Evolutionary conservation across 2,113 vertebrate species (phyloP).

Genomic region (Haliaeetus leucogaster): DNA sequence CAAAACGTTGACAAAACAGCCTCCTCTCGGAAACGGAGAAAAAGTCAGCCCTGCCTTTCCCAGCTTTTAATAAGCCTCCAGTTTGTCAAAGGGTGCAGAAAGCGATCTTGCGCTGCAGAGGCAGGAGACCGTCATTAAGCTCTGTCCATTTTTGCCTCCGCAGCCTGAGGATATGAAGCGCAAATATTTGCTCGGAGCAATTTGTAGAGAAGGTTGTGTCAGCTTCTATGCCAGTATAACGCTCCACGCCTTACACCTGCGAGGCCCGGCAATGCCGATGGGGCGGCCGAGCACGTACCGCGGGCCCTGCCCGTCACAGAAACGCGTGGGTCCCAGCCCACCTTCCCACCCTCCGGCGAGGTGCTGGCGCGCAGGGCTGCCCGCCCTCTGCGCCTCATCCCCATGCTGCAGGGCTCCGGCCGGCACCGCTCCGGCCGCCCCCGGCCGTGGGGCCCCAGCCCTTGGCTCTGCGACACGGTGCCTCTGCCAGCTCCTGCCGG

Average conservation of each 20-base stretch:
- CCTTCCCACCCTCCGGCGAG: not conserved
- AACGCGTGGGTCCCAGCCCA: too few species aligned
- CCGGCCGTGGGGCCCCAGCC: not conserved
- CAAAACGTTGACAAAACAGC: slow-evolving; percentile 31
- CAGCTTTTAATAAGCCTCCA: not conserved
- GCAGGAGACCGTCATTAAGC: not conserved
- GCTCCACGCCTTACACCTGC: fast-evolving
- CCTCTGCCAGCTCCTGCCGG: not conserved
- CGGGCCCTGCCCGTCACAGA: fast-evolving
- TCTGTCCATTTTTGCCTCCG: not conserved
- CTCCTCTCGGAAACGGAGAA: not conserved
- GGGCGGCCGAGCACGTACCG: fast-evolving
- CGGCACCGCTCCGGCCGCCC: fast-evolving
- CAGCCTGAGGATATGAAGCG: not conserved
- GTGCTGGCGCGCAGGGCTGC: too few species aligned
- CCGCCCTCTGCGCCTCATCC: not conserved
- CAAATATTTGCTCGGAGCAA: not conserved
- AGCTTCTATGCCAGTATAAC: fast-evolving
- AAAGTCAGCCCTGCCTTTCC: not conserved
- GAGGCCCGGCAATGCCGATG: not conserved
- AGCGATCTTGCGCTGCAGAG: not conserved
- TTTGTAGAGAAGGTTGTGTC: not conserved
- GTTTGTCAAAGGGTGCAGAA: not conserved
- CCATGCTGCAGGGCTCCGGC: fast-evolving
- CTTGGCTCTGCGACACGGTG: not conserved